phyloP scores from a whole-genome alignment of 1,140 invertebrate species.

The Hylaeus volcanicus region DNA sequence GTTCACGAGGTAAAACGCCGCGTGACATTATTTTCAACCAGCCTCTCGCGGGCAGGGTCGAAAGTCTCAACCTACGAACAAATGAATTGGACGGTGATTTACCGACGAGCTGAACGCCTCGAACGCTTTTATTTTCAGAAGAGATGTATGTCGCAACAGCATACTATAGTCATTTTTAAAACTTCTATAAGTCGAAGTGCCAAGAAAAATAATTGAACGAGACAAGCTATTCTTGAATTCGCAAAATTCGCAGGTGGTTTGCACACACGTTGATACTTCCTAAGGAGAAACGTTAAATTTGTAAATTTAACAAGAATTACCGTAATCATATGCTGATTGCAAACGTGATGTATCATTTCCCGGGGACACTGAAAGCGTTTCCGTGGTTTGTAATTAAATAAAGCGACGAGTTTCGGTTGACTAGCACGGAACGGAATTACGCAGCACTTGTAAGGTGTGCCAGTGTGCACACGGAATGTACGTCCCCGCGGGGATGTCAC shows the following conservation, averaged over 20 bases:
- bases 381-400: slow-evolving; percentile 32
- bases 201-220: too few relatives aligned
- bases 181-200: too few relatives aligned
- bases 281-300: too few relatives aligned
- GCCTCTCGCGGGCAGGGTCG: not conserved
- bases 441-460: slow-evolving; percentile 29
- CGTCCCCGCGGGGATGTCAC: slow-evolving; percentile 34
- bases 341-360: slow-evolving; percentile 10
- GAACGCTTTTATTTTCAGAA: too few relatives aligned
- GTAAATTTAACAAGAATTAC: not conserved
- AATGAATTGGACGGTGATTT: not conserved
- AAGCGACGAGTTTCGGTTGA: slow-evolving; percentile 40
- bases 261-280: too few relatives aligned
- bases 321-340: not conserved
- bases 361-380: slow-evolving; percentile 1
- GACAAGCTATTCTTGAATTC: too few relatives aligned
- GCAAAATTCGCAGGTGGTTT: too few relatives aligned
- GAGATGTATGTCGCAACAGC: too few relatives aligned
- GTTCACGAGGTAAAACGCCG: not conserved
- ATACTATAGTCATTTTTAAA: too few relatives aligned
- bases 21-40: too few relatives aligned
- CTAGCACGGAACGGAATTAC: slow-evolving; percentile 38
- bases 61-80: too few relatives aligned
- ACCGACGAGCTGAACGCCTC: too few relatives aligned
- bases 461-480: not conserved